These are phyloP conservation scores for Sinonovacula constricta DNA, from an alignment of 1,140 invertebrate species.

Conservation along the genomic window DNA sequence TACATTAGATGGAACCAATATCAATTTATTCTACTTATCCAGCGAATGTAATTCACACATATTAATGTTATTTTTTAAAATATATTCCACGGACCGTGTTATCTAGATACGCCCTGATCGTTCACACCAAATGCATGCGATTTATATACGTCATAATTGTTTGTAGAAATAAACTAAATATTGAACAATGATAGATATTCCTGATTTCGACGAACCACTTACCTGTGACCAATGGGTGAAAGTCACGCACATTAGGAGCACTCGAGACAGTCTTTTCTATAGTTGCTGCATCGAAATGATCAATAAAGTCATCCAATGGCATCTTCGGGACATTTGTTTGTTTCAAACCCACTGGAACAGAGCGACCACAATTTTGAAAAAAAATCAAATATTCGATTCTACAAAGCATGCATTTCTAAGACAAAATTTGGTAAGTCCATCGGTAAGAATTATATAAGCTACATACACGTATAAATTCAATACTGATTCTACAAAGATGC, in stretches of 20 bases:
- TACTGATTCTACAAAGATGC: too few relatives aligned
- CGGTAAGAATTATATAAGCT: background rate
- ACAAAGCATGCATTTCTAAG: background rate
- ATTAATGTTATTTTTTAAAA: too few relatives aligned
- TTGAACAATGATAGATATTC: background rate
- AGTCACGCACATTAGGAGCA: background rate
- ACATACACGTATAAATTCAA: background rate
- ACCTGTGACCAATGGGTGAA: slow-evolving; percentile 63
- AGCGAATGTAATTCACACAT: too few relatives aligned
- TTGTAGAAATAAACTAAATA: background rate
- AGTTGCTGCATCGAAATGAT: slow-evolving; percentile 38
- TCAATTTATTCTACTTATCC: too few relatives aligned
- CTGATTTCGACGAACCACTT: background rate
- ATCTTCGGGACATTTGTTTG: background rate
- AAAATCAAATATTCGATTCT: too few relatives aligned
- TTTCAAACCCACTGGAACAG: slow-evolving; percentile 20
- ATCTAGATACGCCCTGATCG: too few relatives aligned
- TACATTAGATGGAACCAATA: too few relatives aligned
- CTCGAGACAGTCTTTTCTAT: slow-evolving; percentile 30
- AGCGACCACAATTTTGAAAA: too few relatives aligned
- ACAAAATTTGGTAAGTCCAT: background rate
- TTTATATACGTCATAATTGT: background rate
- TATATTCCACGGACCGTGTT: too few relatives aligned
- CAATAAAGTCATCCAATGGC: slow-evolving; percentile 25
- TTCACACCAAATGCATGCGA: background rate